These are phyloP conservation scores for Drosophila vallismaia DNA, from an alignment of 2,888 invertebrate genomes.

Conservation along the genomic window DNA sequence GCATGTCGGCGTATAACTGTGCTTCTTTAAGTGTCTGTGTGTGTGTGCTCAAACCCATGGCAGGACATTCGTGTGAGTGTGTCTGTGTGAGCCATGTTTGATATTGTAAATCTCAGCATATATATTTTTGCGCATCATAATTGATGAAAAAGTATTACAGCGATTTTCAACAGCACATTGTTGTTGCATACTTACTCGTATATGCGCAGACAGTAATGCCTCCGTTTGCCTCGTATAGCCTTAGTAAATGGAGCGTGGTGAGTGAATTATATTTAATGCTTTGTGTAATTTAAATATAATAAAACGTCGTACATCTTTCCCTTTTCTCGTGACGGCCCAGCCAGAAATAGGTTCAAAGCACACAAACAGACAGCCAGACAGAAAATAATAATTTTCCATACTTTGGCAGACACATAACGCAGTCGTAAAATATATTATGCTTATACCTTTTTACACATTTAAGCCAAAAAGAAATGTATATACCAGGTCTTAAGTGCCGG, in stretches of 20 bases:
- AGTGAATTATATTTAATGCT: conserved; percentile 79
- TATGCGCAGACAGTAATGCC: conserved; percentile 48
- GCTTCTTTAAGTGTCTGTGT: conserved; percentile 13
- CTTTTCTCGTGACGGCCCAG: conserved; percentile 1
- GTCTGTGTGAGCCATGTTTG: conserved; percentile 52
- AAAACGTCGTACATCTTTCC: conserved; percentile 55
- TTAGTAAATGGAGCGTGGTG: conserved; percentile 77
- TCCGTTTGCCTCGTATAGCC: conserved; percentile 51
- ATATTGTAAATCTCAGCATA: conserved; percentile 75
- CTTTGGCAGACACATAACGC: conserved; percentile 49
- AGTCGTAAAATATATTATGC: conserved; percentile 47
- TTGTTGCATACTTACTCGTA: conserved; percentile 46
- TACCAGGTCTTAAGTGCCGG: conserved; percentile 49
- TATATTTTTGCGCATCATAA: conserved; percentile 80
- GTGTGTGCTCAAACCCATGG: conserved; percentile 32
- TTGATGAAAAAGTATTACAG: conserved; percentile 81
- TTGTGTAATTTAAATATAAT: conserved; percentile 79
- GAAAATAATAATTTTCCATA: conserved; percentile 54
- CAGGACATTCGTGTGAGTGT: conserved; percentile 8
- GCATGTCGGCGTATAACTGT: conserved; percentile 62
- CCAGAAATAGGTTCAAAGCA: conserved; percentile 26
- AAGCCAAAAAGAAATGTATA: conserved; percentile 41
- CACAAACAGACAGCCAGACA: conserved; percentile 33
- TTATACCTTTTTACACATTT: conserved; percentile 35
- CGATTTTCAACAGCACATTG: conserved; percentile 75